Evolutionary conservation across 2,113 vertebrate genomes (phyloP).

Genomic region (Larimichthys crocea): DNA sequence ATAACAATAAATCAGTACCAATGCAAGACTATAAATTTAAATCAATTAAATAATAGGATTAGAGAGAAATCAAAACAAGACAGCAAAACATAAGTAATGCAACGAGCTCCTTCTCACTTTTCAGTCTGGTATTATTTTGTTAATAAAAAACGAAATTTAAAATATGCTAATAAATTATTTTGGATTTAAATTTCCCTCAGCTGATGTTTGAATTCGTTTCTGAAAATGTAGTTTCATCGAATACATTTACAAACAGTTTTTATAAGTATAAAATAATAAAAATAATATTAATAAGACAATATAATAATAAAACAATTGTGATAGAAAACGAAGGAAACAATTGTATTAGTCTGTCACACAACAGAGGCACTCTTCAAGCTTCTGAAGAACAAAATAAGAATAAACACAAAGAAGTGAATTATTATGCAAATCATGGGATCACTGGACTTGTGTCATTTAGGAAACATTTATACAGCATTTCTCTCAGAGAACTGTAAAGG

Average conservation of each 20-base stretch:
- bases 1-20: constrained; percentile 11
- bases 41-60: neutral
- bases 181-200: neutral
- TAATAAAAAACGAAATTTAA: neutral
- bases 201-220: constrained; percentile 47
- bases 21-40: neutral
- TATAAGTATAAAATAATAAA: neutral
- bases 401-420: constrained; percentile 33
- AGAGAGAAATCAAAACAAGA: neutral
- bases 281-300: neutral
- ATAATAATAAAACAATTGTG: neutral
- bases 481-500: neutral
- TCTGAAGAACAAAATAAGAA: constrained; percentile 14
- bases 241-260: neutral
- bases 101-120: neutral
- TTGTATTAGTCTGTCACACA: neutral
- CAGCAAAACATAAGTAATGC: neutral
- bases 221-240: constrained; percentile 22
- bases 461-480: constrained; percentile 21
- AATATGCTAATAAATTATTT: neutral
- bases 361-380: neutral
- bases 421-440: constrained; percentile 33
- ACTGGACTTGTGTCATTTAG: neutral
- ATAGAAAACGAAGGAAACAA: neutral
- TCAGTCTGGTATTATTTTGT: neutral